Conservation (phyloP, 2,113 vertebrate genomes). For the Lagopus leucura region DNA sequence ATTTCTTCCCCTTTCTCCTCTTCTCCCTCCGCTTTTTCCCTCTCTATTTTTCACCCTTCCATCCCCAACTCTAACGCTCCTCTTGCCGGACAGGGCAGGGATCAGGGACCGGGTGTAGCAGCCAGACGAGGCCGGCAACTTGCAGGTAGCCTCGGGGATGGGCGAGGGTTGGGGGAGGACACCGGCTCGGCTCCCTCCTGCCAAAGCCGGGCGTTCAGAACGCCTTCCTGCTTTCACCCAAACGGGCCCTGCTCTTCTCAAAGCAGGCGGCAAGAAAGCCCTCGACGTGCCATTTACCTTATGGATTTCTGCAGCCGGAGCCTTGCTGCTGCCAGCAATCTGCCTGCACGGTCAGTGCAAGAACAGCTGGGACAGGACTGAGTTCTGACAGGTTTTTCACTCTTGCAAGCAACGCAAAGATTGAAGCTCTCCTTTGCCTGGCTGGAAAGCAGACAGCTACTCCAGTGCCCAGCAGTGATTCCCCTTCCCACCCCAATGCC, state of each 20-base stretch:
- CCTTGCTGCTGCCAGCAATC: background rate
- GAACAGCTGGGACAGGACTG: background rate
- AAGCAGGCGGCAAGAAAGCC: background rate
- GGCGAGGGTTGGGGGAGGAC: background rate
- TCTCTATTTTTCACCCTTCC: background rate
- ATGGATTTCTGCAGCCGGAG: background rate
- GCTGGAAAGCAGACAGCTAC: background rate
- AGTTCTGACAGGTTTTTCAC: background rate
- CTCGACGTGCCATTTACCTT: accelerated
- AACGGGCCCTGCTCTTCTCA: background rate
- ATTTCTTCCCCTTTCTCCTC: too few relatives aligned
- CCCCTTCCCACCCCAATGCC: accelerated
- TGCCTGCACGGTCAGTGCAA: accelerated
- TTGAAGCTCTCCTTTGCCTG: accelerated
- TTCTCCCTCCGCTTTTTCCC: accelerated
- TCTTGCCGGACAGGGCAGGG: background rate
- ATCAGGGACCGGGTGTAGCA: background rate
- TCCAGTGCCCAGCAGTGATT: background rate
- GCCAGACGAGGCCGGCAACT: background rate
- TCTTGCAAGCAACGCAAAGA: background rate
- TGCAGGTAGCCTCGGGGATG: background rate
- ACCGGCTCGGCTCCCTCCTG: background rate
- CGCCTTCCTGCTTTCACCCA: background rate
- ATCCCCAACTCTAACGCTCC: accelerated
- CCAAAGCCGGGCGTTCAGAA: background rate